Base-by-base conservation (phyloP, 1,140 invertebrate species). In the Lepidotrigona ventralis region DNA sequence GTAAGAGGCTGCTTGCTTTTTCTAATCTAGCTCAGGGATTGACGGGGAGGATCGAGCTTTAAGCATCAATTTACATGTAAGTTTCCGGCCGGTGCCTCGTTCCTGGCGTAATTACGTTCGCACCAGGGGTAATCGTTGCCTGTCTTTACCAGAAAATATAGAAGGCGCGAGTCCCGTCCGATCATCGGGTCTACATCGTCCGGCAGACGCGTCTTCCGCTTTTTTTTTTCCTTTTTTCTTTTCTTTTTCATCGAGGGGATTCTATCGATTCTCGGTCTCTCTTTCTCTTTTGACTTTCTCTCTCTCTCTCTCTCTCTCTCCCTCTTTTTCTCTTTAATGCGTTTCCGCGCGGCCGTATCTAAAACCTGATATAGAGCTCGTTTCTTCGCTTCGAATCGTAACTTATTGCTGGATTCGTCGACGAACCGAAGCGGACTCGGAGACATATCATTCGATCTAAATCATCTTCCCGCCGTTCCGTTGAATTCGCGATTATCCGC, bases 1-100 rank as follows among this genome's bases (percentile, higher is more conserved):
- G 90, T 87, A 90, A 91, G 85, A 89, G 87, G 72, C 84, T 88
- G 78, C 84, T 84, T 86, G 85, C 88, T 90, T 91, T 85, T 91
- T 90, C 89, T 91, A 91, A 91, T 91, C 90, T 90, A 79, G 82
- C 79, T 70, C 46, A 79, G 70, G 77, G 81, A 86, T 86, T 84
- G 86, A 81, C 88, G 75, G 76, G 74, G 71, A 73, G 80, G 85
- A 89, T 88, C 87, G 79, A 79, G 80, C 86, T 91, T 89, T 92
- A 92, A 92, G 87, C 89, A 90, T 88, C 91, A 92, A 91, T 92
- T 91, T 92, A 89, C 90, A 92, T 92, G 90, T 91, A 90, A 88
- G 86, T 85, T 85, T 64, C 86, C 78, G 80, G 81, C 70, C 58
- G 58, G 80, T 83, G 58, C 75, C 80, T 88, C 72, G 82, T 71